Evolutionary conservation across 2,113 vertebrate genomes (phyloP).

Genomic region (Donacobius atricapilla): DNA sequence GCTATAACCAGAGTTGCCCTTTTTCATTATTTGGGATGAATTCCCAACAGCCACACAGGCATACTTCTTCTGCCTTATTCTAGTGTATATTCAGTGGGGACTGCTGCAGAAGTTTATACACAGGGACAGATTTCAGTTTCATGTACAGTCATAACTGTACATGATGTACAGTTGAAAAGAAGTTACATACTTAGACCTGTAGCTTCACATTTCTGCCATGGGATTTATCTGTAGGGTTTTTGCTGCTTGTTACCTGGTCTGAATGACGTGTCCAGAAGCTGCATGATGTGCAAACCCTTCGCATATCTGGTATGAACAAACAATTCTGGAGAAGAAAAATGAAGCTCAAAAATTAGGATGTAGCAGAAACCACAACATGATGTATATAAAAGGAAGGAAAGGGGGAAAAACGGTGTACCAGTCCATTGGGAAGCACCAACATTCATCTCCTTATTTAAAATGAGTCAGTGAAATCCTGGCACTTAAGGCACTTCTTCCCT

Average conservation of each 20-base stretch:
- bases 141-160: neutral
- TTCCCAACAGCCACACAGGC: neutral
- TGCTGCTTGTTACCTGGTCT: neutral
- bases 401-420: accelerated
- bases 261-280: neutral
- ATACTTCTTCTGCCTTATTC: neutral
- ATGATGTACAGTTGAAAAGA: neutral
- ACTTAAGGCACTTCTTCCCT: neutral
- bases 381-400: neutral
- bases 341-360: neutral
- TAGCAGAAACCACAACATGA: neutral
- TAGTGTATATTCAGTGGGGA: neutral
- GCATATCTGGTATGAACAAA: neutral
- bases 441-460: neutral
- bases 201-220: neutral
- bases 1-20: neutral
- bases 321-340: neutral
- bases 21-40: neutral
- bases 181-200: neutral
- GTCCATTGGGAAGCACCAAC: neutral
- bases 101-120: neutral
- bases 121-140: neutral
- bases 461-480: neutral
- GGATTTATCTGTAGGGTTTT: neutral
- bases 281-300: neutral